phyloP scores from a whole-genome alignment of 2,113 vertebrate genomes.

The Nothoprocta perdicaria region DNA sequence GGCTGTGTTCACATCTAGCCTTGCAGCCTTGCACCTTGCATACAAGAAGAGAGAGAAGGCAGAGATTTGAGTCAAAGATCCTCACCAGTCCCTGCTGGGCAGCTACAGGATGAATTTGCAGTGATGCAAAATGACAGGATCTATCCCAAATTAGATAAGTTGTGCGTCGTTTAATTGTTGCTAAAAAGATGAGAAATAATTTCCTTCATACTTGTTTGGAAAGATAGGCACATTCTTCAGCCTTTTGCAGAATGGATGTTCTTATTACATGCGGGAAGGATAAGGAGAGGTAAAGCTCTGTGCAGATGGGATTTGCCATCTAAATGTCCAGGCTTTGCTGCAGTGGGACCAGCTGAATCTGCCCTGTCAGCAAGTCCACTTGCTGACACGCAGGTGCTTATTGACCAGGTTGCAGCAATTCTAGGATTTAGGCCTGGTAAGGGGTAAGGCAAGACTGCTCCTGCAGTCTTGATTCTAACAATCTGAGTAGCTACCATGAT shows the following conservation, averaged over 20 bases:
- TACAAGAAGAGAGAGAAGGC: not conserved
- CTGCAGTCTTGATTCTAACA: not conserved
- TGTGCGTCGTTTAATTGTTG: not conserved
- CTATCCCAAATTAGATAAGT: not conserved
- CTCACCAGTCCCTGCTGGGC: not conserved
- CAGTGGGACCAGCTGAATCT: not conserved
- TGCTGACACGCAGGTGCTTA: not conserved
- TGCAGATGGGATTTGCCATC: not conserved
- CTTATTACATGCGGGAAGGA: not conserved
- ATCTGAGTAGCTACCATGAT: not conserved
- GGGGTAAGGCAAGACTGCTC: not conserved
- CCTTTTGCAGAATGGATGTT: not conserved
- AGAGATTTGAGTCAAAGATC: not conserved
- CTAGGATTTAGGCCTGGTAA: not conserved
- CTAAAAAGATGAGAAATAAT: not conserved
- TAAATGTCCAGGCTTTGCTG: not conserved
- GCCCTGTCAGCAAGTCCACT: not conserved
- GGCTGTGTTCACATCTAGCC: not conserved
- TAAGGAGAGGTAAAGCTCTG: not conserved
- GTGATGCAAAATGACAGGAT: not conserved
- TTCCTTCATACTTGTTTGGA: slow-evolving; percentile 6
- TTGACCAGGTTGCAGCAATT: not conserved
- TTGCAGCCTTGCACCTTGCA: not conserved
- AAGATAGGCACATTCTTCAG: not conserved
- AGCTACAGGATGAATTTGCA: not conserved